Evolutionary conservation across 2,888 invertebrate genomes (phyloP).

Genomic region (Coelogynopora nodosa): DNA sequence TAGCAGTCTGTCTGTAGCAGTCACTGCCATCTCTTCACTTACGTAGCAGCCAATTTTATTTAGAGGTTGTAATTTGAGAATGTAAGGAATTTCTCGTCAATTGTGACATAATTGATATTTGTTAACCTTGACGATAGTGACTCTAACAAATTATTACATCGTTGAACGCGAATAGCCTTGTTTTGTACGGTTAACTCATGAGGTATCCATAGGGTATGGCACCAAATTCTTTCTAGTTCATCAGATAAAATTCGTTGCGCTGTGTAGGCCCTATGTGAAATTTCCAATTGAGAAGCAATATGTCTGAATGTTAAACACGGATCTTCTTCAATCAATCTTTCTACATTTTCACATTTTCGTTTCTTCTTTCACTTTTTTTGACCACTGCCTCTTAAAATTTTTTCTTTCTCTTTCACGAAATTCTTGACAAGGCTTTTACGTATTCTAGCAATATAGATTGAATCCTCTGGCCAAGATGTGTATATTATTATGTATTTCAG

Average conservation of each 20-base stretch:
- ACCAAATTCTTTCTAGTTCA: conserved; percentile 8
- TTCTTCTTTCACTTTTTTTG: conserved; percentile 18
- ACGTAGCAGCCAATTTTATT: neutral
- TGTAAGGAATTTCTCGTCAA: too few species aligned
- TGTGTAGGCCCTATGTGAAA: neutral
- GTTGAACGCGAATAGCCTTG: conserved; percentile 30
- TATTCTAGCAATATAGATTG: neutral
- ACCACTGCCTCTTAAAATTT: conserved; percentile 18
- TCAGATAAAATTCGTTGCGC: neutral
- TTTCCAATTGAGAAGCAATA: neutral
- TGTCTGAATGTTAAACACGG: neutral
- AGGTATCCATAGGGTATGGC: neutral
- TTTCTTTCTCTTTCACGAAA: neutral
- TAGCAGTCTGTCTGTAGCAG: neutral
- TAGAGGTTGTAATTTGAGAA: neutral
- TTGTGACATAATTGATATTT: neutral
- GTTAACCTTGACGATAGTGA: neutral
- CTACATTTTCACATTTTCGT: conserved; percentile 17
- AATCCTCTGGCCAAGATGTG: conserved; percentile 26
- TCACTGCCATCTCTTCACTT: neutral
- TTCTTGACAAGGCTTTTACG: conserved; percentile 13
- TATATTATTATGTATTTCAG: conserved; percentile 7
- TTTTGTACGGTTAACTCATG: neutral
- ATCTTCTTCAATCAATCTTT: conserved; percentile 9
- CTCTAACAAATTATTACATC: conserved; percentile 30